Conservation (phyloP, 2,113 vertebrate species). For the Sorex fumeus region DNA sequence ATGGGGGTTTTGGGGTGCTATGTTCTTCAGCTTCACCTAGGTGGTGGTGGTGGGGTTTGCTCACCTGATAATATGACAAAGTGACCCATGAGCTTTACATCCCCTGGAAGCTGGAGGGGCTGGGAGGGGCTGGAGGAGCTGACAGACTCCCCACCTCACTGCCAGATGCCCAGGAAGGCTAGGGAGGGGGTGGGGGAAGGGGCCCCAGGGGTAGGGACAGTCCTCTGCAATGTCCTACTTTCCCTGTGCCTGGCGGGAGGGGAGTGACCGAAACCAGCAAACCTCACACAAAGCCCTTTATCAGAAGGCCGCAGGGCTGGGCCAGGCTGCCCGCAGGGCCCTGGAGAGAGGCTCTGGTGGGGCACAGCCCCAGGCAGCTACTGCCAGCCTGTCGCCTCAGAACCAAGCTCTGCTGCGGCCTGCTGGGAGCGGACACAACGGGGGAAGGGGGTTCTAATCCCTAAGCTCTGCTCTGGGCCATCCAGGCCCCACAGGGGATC, state of each 20-base stretch:
- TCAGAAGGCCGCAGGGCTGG: constrained; percentile 39
- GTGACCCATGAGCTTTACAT: too few species aligned
- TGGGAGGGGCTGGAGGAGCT: not conserved
- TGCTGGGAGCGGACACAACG: not conserved
- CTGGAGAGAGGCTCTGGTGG: not conserved
- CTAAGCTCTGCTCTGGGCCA: not conserved
- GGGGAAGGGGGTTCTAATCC: not conserved
- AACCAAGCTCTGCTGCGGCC: constrained; percentile 2
- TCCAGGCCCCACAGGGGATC: too few species aligned
- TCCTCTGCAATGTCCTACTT: not conserved
- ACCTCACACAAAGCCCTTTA: constrained; percentile 62
- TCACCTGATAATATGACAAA: too few species aligned
- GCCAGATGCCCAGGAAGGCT: too few species aligned
- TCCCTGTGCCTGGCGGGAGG: not conserved
- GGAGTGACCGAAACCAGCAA: constrained; percentile 66
- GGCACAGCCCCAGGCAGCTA: not conserved
- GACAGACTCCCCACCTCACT: too few species aligned
- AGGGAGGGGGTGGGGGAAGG: too few species aligned
- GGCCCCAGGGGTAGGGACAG: not conserved
- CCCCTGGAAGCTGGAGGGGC: too few species aligned
- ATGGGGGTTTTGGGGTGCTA: too few species aligned
- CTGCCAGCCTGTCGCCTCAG: constrained; percentile 8
- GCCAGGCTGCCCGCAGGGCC: not conserved
- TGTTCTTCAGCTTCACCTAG: too few species aligned
- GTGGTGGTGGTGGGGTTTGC: too few species aligned